Evolutionary conservation across 1,140 invertebrate species (phyloP).

Genomic region (Magallana gigas): DNA sequence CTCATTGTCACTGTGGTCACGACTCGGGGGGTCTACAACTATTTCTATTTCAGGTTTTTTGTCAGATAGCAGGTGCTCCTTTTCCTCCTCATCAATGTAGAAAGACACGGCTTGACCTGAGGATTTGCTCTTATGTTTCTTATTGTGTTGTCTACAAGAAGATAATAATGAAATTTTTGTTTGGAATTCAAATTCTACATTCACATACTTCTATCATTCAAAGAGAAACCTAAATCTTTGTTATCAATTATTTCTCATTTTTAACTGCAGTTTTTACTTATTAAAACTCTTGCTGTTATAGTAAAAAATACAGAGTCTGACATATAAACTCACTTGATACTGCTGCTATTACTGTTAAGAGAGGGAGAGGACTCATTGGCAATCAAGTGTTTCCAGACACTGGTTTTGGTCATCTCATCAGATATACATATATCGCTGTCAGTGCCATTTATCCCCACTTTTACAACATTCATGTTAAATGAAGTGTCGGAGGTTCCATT

Average conservation of each 20-base stretch:
- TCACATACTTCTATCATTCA: too few relatives aligned
- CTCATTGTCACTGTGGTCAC: neutral
- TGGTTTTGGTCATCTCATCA: constrained; percentile 70
- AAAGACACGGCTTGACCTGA: constrained; percentile 65
- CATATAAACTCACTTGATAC: neutral
- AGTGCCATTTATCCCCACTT: neutral
- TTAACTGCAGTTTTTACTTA: too few relatives aligned
- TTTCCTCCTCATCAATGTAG: constrained; percentile 73
- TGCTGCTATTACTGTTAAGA: constrained; percentile 35
- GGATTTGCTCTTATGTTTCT: constrained; percentile 54
- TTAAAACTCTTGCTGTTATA: too few relatives aligned
- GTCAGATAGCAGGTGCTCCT: constrained; percentile 63
- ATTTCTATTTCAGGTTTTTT: constrained; percentile 67
- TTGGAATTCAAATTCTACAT: too few relatives aligned
- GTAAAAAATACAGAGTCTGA: neutral
- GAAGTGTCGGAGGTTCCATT: neutral
- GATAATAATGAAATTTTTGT: neutral
- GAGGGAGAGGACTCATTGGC: constrained; percentile 63
- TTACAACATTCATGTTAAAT: neutral
- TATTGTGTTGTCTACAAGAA: constrained; percentile 54
- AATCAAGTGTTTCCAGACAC: constrained; percentile 70
- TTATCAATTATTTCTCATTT: too few relatives aligned
- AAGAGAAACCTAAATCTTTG: too few relatives aligned
- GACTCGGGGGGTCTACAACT: constrained; percentile 70
- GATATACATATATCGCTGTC: constrained; percentile 61